Conservation (phyloP, 2,797 vertebrate genomes). For the Florisuga fusca region DNA sequence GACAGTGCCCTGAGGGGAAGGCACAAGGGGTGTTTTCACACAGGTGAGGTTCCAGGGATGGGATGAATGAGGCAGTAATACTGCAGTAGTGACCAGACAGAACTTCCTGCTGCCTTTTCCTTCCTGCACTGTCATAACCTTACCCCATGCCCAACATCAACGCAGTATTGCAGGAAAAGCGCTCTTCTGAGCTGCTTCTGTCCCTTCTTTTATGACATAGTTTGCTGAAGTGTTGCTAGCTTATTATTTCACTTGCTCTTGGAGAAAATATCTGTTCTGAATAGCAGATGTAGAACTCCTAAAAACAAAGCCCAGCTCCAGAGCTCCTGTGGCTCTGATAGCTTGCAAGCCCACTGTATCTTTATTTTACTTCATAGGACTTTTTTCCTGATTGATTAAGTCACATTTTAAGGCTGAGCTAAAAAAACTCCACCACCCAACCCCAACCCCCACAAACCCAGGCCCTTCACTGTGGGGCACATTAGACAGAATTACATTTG, state of each 20-base stretch:
- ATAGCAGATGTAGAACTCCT: slow-evolving; percentile 9
- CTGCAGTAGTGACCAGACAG: neutral
- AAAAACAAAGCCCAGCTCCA: neutral
- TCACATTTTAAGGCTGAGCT: neutral
- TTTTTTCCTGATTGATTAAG: neutral
- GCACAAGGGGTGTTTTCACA: neutral
- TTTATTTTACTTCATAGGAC: neutral
- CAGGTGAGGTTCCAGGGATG: neutral
- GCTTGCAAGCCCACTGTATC: neutral
- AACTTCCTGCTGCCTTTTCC: neutral
- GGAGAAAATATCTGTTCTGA: neutral
- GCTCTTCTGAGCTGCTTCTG: neutral
- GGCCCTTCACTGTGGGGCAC: neutral
- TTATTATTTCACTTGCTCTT: slow-evolving; percentile 9
- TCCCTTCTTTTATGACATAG: neutral
- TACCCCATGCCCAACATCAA: neutral
- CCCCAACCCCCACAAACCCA: neutral
- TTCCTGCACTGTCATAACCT: neutral
- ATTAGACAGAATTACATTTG: neutral
- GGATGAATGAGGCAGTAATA: neutral
- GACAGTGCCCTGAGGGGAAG: slow-evolving; percentile 60
- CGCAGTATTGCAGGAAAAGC: neutral
- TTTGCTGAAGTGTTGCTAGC: neutral
- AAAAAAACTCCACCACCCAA: neutral
- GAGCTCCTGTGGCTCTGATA: neutral